These are phyloP conservation scores for Chaetogeoica ovagalla DNA, from an alignment of 2,888 invertebrate species.

Conservation along the genomic window DNA sequence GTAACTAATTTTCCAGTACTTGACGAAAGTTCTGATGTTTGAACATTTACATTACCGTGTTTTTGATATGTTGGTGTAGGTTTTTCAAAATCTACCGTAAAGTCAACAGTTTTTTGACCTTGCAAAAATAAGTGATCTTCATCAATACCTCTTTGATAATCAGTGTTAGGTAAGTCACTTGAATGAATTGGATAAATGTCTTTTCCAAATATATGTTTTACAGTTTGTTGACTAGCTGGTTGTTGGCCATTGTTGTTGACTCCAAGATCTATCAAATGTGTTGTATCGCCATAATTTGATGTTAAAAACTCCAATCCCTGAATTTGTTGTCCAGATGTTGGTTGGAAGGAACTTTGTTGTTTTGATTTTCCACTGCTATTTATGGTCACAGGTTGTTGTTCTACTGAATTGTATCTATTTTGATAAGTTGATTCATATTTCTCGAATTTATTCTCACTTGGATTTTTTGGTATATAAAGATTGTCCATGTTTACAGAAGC, in stretches of 20 bases:
- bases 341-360: neutral
- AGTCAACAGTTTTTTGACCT: conserved; percentile 40
- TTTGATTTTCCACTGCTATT: neutral
- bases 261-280: conserved; percentile 20
- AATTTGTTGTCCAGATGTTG: conserved; percentile 12
- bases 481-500: neutral
- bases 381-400: conserved; percentile 1
- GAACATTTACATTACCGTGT: neutral
- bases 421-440: neutral
- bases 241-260: neutral
- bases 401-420: neutral
- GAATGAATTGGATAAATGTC: conserved; percentile 18
- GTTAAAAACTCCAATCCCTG: conserved; percentile 21
- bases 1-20: conserved; percentile 3
- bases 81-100: neutral
- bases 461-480: neutral
- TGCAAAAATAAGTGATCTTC: neutral
- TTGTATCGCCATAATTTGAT: conserved; percentile 8
- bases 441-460: neutral
- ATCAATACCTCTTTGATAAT: neutral
- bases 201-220: conserved; percentile 15
- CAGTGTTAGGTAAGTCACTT: neutral
- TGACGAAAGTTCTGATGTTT: conserved; percentile 6
- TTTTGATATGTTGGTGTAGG: conserved; percentile 12
- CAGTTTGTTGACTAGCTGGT: conserved; percentile 3